Evolutionary conservation across 2,888 invertebrate species (phyloP).

Genomic region (Brachyptera putata): DNA sequence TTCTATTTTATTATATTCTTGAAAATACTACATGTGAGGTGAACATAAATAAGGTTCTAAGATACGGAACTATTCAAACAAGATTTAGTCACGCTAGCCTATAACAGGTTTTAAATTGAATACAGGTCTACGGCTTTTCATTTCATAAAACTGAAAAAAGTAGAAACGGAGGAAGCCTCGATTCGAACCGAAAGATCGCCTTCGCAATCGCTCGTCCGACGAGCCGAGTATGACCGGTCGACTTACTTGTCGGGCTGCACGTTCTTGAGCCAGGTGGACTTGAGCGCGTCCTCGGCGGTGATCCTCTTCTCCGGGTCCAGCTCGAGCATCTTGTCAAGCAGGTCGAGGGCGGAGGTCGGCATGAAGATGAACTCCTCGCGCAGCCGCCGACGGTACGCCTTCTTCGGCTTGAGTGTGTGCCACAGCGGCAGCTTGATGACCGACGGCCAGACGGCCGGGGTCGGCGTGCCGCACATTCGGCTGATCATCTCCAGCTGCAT

Average conservation of each 20-base stretch:
- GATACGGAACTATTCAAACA: no score
- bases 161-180: no score
- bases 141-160: no score
- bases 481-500: slow-evolving; percentile 93
- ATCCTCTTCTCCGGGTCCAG: slow-evolving; percentile 92
- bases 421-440: slow-evolving; percentile 91
- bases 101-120: no score
- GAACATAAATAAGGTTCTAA: no score
- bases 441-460: slow-evolving; percentile 94
- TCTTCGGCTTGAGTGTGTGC: slow-evolving; percentile 87
- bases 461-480: slow-evolving; percentile 90
- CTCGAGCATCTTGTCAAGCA: slow-evolving; percentile 93
- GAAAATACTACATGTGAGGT: no score
- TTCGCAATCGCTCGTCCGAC: no score
- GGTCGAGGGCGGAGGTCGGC: slow-evolving; percentile 81
- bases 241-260: slow-evolving; percentile 87
- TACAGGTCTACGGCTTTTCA: no score
- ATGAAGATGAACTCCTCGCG: slow-evolving; percentile 90
- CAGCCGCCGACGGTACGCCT: slow-evolving; percentile 80
- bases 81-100: no score
- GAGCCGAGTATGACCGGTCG: no score
- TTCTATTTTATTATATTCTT: no score
- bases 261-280: slow-evolving; percentile 87
- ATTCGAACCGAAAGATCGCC: no score
- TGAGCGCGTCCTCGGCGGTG: slow-evolving; percentile 89